Evolutionary conservation across 1,140 invertebrate genomes (phyloP), one percentile per base, ranked within the genome.

Genomic region (Planococcus citri): DNA sequence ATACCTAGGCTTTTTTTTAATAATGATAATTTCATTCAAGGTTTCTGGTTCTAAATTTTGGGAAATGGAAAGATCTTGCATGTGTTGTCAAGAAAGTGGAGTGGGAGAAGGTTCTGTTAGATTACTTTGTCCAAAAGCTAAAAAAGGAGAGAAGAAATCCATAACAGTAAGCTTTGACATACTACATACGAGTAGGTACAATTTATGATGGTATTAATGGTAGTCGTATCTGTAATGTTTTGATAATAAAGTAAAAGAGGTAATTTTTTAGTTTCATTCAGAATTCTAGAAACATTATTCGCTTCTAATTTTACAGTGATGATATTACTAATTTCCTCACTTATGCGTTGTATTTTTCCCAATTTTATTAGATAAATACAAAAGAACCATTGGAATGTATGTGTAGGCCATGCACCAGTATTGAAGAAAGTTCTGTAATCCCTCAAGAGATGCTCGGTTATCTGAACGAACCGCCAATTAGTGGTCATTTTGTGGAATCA

Each of bases 11-110:
- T 10, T 41, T 41, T 41, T 41, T 41, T 9, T 41, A n/a, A 41
- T 41, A 10, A 41, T 41, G n/a, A 41, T 41, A 41, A 10, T 41
- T 41, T 41, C n/a, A 41, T 24, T 70, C 22, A 61, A 94, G 91
- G 91, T 95, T 2, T 94, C 91, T 17, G 91, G 91, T 10, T 94
- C 90, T 72, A 95, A 94, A 82, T 91, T 94, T 76, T 95, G 93
- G 93, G 92, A 94, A 83, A 94, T 93, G 86, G 93, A 95, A 77
- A 81, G 93, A 51, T 93, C 91, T 9, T 94, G 92, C 75, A 94
- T 93, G 86, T 95, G 92, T 77, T 95, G 92, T 78, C 91, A 94
- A 79, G 92, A 94, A 78, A 92, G 90, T 74, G 92, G 93, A 4
- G 91, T 94, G 78, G 82, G 92, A 72, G 92, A 95, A 80, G 92